Conservation (phyloP, 2,888 invertebrate genomes). For the Heliconius sara region DNA sequence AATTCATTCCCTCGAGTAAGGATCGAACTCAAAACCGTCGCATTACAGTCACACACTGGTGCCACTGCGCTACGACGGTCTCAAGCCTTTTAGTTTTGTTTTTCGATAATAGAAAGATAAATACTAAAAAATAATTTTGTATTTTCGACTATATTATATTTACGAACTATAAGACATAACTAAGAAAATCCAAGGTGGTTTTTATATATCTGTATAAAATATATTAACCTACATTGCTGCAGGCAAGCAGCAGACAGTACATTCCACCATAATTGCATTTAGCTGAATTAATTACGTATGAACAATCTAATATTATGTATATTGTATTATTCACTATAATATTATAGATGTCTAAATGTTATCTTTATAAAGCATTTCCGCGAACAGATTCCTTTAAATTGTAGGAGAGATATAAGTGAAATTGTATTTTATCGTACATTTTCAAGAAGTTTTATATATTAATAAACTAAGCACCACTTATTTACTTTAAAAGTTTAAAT, state of each 20-base stretch:
- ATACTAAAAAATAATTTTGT: neutral
- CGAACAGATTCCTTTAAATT: neutral
- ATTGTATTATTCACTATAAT: constrained; percentile 19
- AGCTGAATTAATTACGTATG: constrained; percentile 46
- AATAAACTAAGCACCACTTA: no score
- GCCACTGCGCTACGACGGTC: no score
- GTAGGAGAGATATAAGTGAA: neutral
- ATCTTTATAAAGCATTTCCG: neutral
- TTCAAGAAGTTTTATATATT: neutral
- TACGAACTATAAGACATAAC: neutral
- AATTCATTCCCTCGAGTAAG: no score
- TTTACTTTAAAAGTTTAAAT: no score
- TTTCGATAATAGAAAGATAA: no score
- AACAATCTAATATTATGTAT: constrained; percentile 28
- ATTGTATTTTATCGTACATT: neutral
- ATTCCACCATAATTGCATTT: constrained; percentile 50
- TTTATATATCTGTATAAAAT: constrained; percentile 51
- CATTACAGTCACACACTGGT: no score
- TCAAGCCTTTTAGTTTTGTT: no score
- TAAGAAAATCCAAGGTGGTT: constrained; percentile 36
- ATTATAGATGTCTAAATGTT: constrained; percentile 4
- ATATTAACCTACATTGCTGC: constrained; percentile 63
- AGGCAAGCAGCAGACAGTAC: constrained; percentile 48
- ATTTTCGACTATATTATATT: neutral
- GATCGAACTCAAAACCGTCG: no score